Base-by-base conservation (phyloP, 2,113 vertebrate species). In the Vidua macroura region DNA sequence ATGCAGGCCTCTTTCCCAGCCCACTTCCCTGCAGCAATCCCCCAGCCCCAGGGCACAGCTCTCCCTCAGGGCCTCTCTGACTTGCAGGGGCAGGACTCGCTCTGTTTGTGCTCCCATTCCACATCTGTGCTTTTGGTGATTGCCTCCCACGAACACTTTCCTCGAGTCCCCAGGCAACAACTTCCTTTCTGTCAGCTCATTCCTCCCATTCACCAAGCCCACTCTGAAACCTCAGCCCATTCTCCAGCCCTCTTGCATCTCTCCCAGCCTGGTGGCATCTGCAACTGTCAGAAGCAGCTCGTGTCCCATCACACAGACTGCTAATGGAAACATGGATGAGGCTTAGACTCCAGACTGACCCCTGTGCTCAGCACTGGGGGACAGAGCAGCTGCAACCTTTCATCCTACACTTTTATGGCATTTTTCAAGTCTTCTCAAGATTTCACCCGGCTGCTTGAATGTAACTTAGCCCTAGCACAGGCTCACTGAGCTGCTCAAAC, bases 311-410 rank as follows among this genome's bases (percentile, higher is more conserved):
- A 77, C 2, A 0, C 41, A 20, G 68, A 22, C 84, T 64, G 74
- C 84, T 87, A 73, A 93, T 39, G 49, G 84, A 44, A 82, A 68
- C 37, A 35, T 0, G 4, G 49, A 49, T 1, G 0, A 75, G 48
- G 53, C 59, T 79, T 20, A 41, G 56, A 75, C 44, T 77, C 70
- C 2, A 1, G 37, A 25, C 37, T 95, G 90, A 93, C 62, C 70
- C 73, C 74, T 41, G 78, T 1, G 2, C 84, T 90, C 84, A 64
- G 92, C 78, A 31, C 52, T 35, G 51, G 48, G 37, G 76, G 31
- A 60, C 44, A 44, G 39, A 92, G 77, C 96, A 96, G 94, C 94
- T 94, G 92, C 88, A 94, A 59, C 69, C 55, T 92, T 86, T 94
- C 86, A 93, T 92, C 60, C 33, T 60, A 48, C 23, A 63, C 56